Base-by-base conservation (phyloP, 2,888 invertebrate genomes). In the Tenthredo amoena region DNA sequence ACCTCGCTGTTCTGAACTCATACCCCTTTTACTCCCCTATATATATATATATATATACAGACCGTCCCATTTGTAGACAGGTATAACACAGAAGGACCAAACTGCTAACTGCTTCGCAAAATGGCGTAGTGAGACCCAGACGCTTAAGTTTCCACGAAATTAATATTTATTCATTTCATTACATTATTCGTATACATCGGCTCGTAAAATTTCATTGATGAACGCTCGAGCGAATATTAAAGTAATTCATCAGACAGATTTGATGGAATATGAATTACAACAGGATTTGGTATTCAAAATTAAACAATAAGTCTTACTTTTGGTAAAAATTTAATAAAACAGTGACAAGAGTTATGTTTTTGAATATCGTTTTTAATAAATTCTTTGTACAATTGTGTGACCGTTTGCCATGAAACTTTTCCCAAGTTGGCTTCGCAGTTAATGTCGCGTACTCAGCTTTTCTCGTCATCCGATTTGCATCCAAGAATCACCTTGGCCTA, bases 391-490 rank as follows among this genome's bases (percentile, higher is more conserved):
- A 62, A 62, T 62, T 26, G 6, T 21, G 21, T 62, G 26, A 31
- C 62, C 12, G 10, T 62, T 62, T 15, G 26, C 34, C 34, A 21
- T 9, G 18, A 77, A 55, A 77, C 55, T 55, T 40, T 18, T 55
- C 31, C 34, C 77, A 31, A 77, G 77, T 77, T 50, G 50, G 26
- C 1, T 50, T 77, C 31, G 31, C 77, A 18, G 77, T 15, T 55
- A 55, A 77, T 77, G 18, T 55, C 47, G 26, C 47, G 76, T 77
- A 15, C 31, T 47, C 26, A 50, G 50, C 77, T 77, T 50, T 50
- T 77, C 77, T 50, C n/a, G 77, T 77, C 50, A 26, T 77, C 55
- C 77, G 50, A 77, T 77, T 77, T 55, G 50, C 77, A 77, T 55
- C 50, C 34, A 40, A 10, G 77, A 77, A 77, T 77, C 77, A 77